These are phyloP conservation scores for Sturnus vulgaris DNA, from an alignment of 2,113 vertebrate species.

Conservation along the genomic window DNA sequence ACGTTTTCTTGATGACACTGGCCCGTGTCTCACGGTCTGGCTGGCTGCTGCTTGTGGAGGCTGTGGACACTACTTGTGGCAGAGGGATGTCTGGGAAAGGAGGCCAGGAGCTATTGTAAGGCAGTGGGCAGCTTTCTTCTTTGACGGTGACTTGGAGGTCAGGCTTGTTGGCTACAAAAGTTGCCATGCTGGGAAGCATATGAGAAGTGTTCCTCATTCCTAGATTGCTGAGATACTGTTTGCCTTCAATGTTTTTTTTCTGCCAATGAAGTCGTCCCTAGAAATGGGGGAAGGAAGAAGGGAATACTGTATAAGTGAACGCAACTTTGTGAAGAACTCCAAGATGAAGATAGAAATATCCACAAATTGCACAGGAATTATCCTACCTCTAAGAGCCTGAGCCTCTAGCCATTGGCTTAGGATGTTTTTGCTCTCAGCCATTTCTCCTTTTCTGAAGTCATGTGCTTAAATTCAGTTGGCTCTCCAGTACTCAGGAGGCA, in stretches of 20 bases:
- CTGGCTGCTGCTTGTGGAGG: conserved; percentile 70
- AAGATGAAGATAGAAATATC: not conserved
- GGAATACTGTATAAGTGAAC: not conserved
- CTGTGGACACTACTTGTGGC: conserved; percentile 56
- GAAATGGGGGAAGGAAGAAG: not conserved
- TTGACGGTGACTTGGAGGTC: conserved; percentile 88
- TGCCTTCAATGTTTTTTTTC: conserved; percentile 76
- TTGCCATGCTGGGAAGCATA: conserved; percentile 88
- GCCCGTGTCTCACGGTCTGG: conserved; percentile 85
- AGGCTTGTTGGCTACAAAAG: conserved; percentile 87
- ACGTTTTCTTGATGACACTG: conserved; percentile 97
- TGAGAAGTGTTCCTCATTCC: conserved; percentile 76
- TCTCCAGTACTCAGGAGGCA: not conserved
- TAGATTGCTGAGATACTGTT: conserved; percentile 78
- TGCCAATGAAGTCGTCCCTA: conserved; percentile 77
- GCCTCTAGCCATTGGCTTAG: not conserved
- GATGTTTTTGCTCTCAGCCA: not conserved
- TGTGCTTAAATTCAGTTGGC: not conserved
- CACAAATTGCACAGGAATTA: not conserved
- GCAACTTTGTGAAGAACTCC: accelerated
- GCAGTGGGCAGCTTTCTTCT: conserved; percentile 79
- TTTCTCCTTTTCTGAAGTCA: not conserved
- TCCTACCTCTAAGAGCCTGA: not conserved
- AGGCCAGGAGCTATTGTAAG: conserved; percentile 85
- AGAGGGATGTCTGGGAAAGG: conserved; percentile 73